phyloP scores from a whole-genome alignment of 2,797 vertebrate species.

The Alosa sapidissima region DNA sequence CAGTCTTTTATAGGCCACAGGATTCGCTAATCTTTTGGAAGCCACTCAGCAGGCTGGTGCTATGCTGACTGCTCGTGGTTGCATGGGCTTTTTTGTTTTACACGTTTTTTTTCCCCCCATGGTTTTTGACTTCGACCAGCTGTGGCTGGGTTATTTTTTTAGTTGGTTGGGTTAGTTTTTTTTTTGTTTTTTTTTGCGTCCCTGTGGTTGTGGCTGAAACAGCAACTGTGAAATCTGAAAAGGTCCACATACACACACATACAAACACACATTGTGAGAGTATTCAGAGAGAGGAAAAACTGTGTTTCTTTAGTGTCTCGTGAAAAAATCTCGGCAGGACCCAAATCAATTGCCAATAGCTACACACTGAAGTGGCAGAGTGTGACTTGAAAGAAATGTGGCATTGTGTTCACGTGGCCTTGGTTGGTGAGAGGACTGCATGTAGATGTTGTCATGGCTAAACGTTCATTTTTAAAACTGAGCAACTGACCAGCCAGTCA shows the following conservation, averaged over 20 bases:
- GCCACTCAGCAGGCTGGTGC: not conserved
- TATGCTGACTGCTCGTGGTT: slow-evolving; percentile 10
- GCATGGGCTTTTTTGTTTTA: not conserved
- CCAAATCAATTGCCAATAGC: not conserved
- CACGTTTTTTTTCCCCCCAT: not conserved
- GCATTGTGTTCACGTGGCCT: not conserved
- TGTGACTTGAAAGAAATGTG: not conserved
- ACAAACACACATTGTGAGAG: not conserved
- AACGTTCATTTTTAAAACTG: not conserved
- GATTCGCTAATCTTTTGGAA: not conserved
- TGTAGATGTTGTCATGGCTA: not conserved
- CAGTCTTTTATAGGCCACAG: slow-evolving; percentile 40
- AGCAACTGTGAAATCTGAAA: not conserved
- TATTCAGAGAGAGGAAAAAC: not conserved
- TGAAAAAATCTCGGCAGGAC: no score
- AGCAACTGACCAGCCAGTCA: no score
- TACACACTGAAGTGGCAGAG: not conserved
- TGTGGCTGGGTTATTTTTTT: not conserved
- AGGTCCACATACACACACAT: not conserved
- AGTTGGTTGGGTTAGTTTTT: no score
- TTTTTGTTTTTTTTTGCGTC: not conserved
- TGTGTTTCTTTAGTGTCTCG: not conserved
- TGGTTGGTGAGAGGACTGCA: not conserved
- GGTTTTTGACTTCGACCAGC: not conserved
- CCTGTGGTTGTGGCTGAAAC: not conserved